Base-by-base conservation (phyloP, 2,113 vertebrate species). In the Chitala chitala region DNA sequence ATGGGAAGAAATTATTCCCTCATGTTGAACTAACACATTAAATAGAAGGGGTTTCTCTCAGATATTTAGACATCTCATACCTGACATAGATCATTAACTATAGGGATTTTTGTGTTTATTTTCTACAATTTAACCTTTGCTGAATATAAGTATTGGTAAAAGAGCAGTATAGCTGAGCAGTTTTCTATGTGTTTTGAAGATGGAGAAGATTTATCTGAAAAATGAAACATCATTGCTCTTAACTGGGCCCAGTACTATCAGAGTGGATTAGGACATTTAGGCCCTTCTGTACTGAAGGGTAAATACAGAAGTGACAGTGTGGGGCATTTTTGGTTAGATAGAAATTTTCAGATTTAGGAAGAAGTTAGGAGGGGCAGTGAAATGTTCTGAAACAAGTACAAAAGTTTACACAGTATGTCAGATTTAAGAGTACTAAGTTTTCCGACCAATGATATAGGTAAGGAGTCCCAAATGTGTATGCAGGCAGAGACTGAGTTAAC, bases 361-460 rank as follows among this genome's bases (percentile, higher is more conserved):
- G 22, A 40, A 12, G 46, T 51, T 61, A 53, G 68, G 13, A 48
- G 55, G 42, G 54, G 31, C 24, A 77, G 44, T 36, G 72, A 64
- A 42, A 77, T 48, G 46, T 72, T 74, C 33, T 77, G 76, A 8
- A 77, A 74, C 29, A 77, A 29, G 17, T 75, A 78, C 22, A 69
- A 12, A 40, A 77, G 70, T 56, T 56, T 75, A 4, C 46, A 58
- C 38, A 74, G 24, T 71, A 78, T 71, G 48, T 74, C 65, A 8
- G 53, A 36, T 51, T 73, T 73, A 46, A 64, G 55, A 40, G 46
- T 10, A 66, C 55, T 54, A 24, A 74, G 65, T 66, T n/a, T 74
- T 20, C 29, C 73, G n/a, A 74, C 54, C 10, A 74, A 13, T 36
- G 73, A 74, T 4, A 74, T 40, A 9, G 58, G 48, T 17, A 68